Base-by-base conservation (phyloP, 2,797 vertebrate species). In the Gobio occitaniae region DNA sequence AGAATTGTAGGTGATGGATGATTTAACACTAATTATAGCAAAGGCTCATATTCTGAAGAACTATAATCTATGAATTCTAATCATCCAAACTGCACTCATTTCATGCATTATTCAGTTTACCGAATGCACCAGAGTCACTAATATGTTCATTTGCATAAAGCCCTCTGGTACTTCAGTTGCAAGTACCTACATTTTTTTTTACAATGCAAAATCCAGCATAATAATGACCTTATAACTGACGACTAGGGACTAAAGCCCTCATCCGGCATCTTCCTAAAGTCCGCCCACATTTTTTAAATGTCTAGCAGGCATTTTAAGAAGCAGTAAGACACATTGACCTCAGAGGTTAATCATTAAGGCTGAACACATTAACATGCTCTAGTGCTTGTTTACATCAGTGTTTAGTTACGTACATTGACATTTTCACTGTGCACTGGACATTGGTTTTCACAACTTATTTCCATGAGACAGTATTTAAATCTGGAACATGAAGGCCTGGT, bases 331-430 rank as follows among this genome's bases (percentile, higher is more conserved):
- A 71, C 48, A 44, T 4, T 38, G 78, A 86, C 59, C 82, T 77
- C 54, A 32, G 50, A 63, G 78, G 72, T 84, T 86, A 87, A 86
- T 84, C 32, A 71, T 86, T 84, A 69, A 61, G 48, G 56, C 75
- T 80, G 88, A 71, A 84, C 32, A 78, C 63, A 41, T 41, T 68
- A 77, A 70, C 80, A 86, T 78, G 66, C 72, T 63, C 76, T 69
- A 75, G 65, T 41, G 50, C 80, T 80, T 16, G 47, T 75, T 78
- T 84, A 54, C 54, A 69, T 71, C 52, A 79, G 68, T 72, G 41
- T 71, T 79, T 36, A 72, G 66, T 84, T 79, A 72, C 74, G 5
- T 13, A 83, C 47, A 74, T 83, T 75, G 70, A 52, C 56, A 52
- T n/a, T 65, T 19, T 82, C 11, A 41, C 9, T 17, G 21, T 75